These are phyloP conservation scores for Hydriomena furcata DNA, from an alignment of 2,888 invertebrate species.

Conservation along the genomic window DNA sequence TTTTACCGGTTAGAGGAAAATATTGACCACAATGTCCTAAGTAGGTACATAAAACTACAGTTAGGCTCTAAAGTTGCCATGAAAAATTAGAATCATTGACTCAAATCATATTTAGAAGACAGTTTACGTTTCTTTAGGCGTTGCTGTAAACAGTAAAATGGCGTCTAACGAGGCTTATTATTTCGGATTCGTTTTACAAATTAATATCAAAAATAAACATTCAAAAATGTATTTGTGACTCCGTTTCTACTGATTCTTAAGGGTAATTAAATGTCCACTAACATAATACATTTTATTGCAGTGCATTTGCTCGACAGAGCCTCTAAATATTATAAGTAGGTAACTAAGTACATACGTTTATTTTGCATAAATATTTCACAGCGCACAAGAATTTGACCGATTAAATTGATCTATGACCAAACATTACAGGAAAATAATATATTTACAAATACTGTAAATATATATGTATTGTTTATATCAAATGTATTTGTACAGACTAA, in stretches of 20 bases:
- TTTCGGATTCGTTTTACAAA: no score
- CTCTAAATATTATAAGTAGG: conserved; percentile 1
- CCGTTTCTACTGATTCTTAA: background rate
- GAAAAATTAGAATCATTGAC: no score
- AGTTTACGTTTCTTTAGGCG: no score
- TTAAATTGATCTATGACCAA: conserved; percentile 34
- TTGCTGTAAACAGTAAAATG: no score
- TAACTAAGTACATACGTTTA: no score
- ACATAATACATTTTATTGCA: conserved; percentile 22
- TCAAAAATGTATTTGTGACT: background rate
- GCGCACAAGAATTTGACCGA: conserved; percentile 34
- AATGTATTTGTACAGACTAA: conserved; percentile 30
- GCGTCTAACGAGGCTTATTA: no score
- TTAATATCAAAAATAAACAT: background rate
- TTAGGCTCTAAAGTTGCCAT: no score
- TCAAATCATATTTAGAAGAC: no score
- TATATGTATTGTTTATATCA: no score
- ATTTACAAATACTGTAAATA: conserved; percentile 37
- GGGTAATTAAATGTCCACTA: background rate
- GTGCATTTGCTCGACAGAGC: conserved; percentile 29
- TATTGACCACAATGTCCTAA: no score
- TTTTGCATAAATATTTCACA: conserved; percentile 24
- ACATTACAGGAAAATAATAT: conserved; percentile 32
- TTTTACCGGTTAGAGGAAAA: no score
- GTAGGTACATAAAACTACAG: no score